Evolutionary conservation across 2,797 vertebrate genomes (phyloP).

Genomic region (Rhinophrynus dorsalis): DNA sequence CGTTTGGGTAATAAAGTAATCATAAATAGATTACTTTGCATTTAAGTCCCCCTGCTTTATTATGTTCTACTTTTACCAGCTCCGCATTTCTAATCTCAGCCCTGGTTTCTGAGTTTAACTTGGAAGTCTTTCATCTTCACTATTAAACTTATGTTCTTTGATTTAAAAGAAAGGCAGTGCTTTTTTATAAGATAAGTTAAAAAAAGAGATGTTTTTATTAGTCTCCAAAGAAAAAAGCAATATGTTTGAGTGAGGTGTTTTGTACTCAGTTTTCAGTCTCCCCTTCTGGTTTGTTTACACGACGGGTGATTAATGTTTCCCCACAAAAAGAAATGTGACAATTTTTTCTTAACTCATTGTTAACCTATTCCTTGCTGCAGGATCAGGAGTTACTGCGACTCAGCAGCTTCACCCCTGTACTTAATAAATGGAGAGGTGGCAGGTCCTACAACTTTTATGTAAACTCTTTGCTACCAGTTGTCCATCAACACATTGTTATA

Average conservation of each 20-base stretch:
- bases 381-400: no score
- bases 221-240: constrained; percentile 36
- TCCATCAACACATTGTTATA: no score
- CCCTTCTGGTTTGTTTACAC: constrained; percentile 28
- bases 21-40: constrained; percentile 30
- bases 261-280: background rate
- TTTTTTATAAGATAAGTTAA: constrained; percentile 38
- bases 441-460: no score
- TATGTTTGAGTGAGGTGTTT: constrained; percentile 37
- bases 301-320: constrained; percentile 19
- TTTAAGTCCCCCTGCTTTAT: constrained; percentile 18
- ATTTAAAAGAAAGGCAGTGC: constrained; percentile 36
- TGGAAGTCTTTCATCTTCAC: constrained; percentile 34
- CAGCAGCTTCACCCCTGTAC: no score
- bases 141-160: constrained; percentile 44
- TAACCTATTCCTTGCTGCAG: background rate
- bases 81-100: constrained; percentile 9
- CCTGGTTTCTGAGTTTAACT: constrained; percentile 19
- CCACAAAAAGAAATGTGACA: background rate
- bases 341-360: background rate
- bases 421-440: no score
- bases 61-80: constrained; percentile 27
- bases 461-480: no score
- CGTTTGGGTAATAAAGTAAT: constrained; percentile 29
- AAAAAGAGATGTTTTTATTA: constrained; percentile 41